phyloP scores from a whole-genome alignment of 2,888 invertebrate species.

The Chalcis sispes region DNA sequence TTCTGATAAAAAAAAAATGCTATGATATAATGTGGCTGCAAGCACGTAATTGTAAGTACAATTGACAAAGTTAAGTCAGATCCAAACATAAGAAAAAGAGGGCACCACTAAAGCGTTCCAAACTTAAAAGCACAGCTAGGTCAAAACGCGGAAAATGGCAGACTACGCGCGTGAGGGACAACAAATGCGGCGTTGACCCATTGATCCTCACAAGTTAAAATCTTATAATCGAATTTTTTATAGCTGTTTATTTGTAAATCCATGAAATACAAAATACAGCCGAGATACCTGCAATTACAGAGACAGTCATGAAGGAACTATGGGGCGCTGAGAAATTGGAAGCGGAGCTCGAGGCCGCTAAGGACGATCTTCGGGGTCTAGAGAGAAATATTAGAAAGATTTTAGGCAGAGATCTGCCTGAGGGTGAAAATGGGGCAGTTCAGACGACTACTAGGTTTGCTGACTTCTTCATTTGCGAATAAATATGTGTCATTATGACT shows the following conservation, averaged over 20 bases:
- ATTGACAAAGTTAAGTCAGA: too few species aligned
- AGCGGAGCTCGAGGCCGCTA: conserved; percentile 72
- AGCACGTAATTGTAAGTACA: too few species aligned
- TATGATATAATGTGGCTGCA: too few species aligned
- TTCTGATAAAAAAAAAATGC: too few species aligned
- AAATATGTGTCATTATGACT: not conserved
- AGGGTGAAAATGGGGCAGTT: conserved; percentile 70
- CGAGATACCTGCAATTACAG: conserved; percentile 1
- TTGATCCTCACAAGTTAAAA: too few species aligned
- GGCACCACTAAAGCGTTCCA: not conserved
- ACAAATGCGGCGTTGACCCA: conserved; percentile 49
- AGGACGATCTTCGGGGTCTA: conserved; percentile 72
- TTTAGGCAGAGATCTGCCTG: conserved; percentile 73
- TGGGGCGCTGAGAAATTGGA: conserved; percentile 73
- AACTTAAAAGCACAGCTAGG: not conserved
- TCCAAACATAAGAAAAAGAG: too few species aligned
- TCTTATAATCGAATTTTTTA: not conserved
- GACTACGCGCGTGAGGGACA: conserved; percentile 41
- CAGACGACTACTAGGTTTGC: conserved; percentile 65
- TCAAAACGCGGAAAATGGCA: conserved; percentile 45
- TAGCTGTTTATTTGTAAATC: not conserved
- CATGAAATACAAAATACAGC: conserved; percentile 13
- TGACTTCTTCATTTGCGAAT: not conserved
- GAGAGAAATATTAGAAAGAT: conserved; percentile 74
- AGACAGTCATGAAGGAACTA: conserved; percentile 63